Evolutionary conservation across 92 coral and sea anemone species (phyloP), one percentile per base, ranked within the genome.

Genomic region (Blastomussa wellsi): DNA sequence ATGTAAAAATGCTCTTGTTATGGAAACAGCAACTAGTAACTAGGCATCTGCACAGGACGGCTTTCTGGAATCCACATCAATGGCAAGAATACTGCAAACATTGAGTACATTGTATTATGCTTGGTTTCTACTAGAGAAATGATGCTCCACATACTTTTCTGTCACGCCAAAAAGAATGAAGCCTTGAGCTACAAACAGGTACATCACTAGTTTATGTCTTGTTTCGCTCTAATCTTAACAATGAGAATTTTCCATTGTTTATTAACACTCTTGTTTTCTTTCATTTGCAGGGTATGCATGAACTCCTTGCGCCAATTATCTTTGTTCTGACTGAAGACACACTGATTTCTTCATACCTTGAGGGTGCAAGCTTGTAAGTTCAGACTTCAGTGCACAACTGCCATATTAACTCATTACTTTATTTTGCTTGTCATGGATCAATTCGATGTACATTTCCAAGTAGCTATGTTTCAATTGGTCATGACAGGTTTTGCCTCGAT

Each of bases 101-200:
- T n/a, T n/a, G n/a, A n/a, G n/a, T n/a, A n/a, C n/a, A n/a, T n/a
- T 15, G 39, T 67, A 67, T 69, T 69, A 16, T 15, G 20, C 7
- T 59, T 59, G 20, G 26, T 8, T 44, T 6, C 49, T 6, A 10
- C 1, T 8, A 94, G 98, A 82, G 95, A 96, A 60, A 88, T 93
- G 90, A 92, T 96, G 98, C 79, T 94, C 71, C 91, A 88, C 44
- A 93, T 96, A 73, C 82, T 96, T 28, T 96, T 96, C 86, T 94
- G 98, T 83, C 92, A 96, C 47, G 93, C 88, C 26, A 96, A 90
- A 82, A 92, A 86, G 85, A 92, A 94, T 86, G 95, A 93, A 79
- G 88, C 87, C 16, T 79, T 96, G 48, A 95, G 98, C 15, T 96
- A 96, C 74, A 96, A 96, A 86, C 98, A 96, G 98, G 98, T 96